phyloP scores from a whole-genome alignment of 1,140 invertebrate genomes.

The Macrocentrus cingulum region DNA sequence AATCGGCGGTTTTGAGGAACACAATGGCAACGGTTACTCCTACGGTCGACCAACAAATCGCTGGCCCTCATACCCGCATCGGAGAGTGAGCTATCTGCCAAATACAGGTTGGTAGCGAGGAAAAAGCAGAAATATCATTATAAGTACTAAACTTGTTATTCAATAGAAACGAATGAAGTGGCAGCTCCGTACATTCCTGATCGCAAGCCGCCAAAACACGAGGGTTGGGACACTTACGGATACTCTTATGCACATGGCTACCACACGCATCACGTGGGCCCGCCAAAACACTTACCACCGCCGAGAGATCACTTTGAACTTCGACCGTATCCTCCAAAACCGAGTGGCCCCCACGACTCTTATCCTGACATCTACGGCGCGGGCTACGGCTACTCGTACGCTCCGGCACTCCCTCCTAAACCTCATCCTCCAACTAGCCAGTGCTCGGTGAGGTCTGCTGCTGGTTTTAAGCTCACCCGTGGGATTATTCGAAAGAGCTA shows the following conservation, averaged over 20 bases:
- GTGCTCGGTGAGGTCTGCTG: conserved; percentile 71
- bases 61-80: conserved; percentile 30
- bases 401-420: neutral
- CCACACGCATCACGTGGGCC: conserved; percentile 43
- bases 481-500: conserved; percentile 66
- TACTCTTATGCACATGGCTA: conserved; percentile 47
- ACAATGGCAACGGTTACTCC: conserved; percentile 24
- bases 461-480: conserved; percentile 71
- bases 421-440: conserved; percentile 33
- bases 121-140: too few relatives aligned
- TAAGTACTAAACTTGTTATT: neutral
- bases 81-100: conserved; percentile 24
- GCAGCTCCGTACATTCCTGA: conserved; percentile 23
- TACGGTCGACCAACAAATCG: conserved; percentile 4
- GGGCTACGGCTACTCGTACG: conserved; percentile 45
- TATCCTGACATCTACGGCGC: conserved; percentile 42
- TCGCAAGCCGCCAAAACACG: conserved; percentile 28
- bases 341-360: conserved; percentile 25
- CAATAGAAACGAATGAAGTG: conserved; percentile 33
- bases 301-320: conserved; percentile 4
- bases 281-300: conserved; percentile 26
- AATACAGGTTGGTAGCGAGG: conserved; percentile 30
- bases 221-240: conserved; percentile 46
- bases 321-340: conserved; percentile 7
- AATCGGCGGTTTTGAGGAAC: conserved; percentile 18